These are phyloP conservation scores for Lamellibrachia luymesi DNA, from an alignment of 1,140 invertebrate species.

Conservation along the genomic window DNA sequence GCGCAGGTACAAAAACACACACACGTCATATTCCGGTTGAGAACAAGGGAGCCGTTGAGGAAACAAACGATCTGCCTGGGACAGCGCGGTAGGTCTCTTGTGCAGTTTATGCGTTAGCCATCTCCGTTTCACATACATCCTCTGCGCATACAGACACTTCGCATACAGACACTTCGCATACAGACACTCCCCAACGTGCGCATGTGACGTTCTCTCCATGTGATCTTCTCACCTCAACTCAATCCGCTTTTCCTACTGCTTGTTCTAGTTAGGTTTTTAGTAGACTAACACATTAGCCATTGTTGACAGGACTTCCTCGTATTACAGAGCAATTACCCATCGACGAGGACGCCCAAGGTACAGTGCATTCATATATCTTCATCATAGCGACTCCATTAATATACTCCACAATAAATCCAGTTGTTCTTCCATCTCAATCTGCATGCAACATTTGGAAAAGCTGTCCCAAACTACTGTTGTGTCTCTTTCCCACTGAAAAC, in stretches of 20 bases:
- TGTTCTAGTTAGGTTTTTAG: neutral
- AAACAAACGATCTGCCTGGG: neutral
- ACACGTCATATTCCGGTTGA: neutral
- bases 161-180: too few species aligned
- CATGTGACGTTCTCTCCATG: too few species aligned
- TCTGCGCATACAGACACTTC: too few species aligned
- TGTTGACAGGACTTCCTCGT: neutral
- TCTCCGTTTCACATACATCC: neutral
- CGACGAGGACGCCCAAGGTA: neutral
- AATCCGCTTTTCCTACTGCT: neutral
- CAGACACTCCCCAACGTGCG: too few species aligned
- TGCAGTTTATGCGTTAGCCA: neutral
- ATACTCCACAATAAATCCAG: too few species aligned
- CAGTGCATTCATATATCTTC: neutral
- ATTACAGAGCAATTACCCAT: neutral
- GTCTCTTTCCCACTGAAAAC: too few species aligned
- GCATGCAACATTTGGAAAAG: too few species aligned
- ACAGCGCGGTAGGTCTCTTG: neutral
- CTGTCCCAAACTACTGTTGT: too few species aligned
- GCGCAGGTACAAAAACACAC: neutral
- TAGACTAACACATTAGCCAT: neutral
- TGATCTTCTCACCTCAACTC: neutral
- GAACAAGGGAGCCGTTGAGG: neutral
- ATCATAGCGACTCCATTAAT: neutral
- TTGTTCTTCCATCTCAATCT: too few species aligned